Conservation (phyloP, 2,797 vertebrate species). For the Pampus argenteus region DNA sequence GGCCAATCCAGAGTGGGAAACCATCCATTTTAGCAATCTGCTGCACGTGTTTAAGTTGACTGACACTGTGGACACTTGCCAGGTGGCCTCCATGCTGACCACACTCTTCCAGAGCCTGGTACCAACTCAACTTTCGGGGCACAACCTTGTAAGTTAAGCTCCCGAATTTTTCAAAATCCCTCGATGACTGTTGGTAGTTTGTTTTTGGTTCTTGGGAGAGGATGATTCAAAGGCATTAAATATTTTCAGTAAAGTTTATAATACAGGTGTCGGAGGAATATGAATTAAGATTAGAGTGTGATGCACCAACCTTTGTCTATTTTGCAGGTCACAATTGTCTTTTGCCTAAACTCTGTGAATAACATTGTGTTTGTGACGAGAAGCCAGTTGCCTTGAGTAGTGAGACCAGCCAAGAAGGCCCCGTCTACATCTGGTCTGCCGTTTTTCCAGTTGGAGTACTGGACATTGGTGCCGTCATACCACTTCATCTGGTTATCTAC, state of each 20-base stretch:
- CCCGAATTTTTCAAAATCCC: conserved; percentile 75
- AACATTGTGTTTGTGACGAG: conserved; percentile 69
- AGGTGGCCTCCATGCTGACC: conserved; percentile 84
- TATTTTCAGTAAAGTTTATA: neutral
- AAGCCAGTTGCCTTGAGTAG: conserved; percentile 88
- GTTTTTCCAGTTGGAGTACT: conserved; percentile 91
- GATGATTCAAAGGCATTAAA: conserved; percentile 6
- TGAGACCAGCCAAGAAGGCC: conserved; percentile 90
- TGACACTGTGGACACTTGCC: conserved; percentile 88
- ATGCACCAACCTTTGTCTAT: conserved; percentile 88
- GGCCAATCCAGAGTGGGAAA: conserved; percentile 93
- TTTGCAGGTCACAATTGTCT: conserved; percentile 92
- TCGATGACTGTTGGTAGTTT: conserved; percentile 78
- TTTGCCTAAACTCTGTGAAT: conserved; percentile 84
- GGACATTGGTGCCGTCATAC: conserved; percentile 90
- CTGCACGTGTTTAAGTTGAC: conserved; percentile 83
- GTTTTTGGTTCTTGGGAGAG: conserved; percentile 73
- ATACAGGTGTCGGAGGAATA: neutral
- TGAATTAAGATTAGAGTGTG: neutral
- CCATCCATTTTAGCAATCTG: conserved; percentile 89
- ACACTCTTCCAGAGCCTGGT: conserved; percentile 88
- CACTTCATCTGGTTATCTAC: conserved; percentile 86
- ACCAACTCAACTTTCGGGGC: conserved; percentile 88
- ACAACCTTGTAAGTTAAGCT: conserved; percentile 86
- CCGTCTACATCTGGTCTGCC: conserved; percentile 86